phyloP scores from a whole-genome alignment of 2,888 invertebrate genomes.

The Agrochola lychnidis region DNA sequence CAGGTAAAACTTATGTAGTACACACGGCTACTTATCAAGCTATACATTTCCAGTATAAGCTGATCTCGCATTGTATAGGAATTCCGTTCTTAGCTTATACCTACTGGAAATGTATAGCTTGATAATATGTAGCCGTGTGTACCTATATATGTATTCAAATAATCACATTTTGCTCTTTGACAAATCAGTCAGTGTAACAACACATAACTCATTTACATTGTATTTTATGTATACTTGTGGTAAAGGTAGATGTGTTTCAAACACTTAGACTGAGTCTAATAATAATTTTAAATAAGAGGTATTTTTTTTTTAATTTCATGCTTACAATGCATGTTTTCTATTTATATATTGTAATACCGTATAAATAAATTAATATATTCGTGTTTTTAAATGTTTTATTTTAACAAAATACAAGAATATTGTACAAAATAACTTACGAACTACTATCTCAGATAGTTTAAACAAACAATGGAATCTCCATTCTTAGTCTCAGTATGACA shows the following conservation, averaged over 20 bases:
- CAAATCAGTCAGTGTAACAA: slow-evolving; percentile 29
- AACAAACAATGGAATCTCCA: slow-evolving; percentile 49
- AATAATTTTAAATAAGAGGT: slow-evolving; percentile 21
- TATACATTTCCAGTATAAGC: too few relatives aligned
- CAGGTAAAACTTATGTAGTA: not conserved
- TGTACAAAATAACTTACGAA: slow-evolving; percentile 74
- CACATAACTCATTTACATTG: slow-evolving; percentile 1
- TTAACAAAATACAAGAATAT: slow-evolving; percentile 74
- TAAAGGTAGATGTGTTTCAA: slow-evolving; percentile 42
- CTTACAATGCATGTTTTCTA: slow-evolving; percentile 15
- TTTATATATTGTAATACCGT: slow-evolving; percentile 21
- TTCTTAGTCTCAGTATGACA: slow-evolving; percentile 48
- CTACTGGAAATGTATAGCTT: too few relatives aligned
- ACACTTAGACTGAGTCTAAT: slow-evolving; percentile 55
- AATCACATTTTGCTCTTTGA: slow-evolving; percentile 4
- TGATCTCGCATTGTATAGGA: too few relatives aligned
- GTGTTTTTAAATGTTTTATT: slow-evolving; percentile 64
- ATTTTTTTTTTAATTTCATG: slow-evolving; percentile 34
- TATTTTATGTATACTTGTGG: slow-evolving; percentile 51
- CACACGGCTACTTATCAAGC: too few relatives aligned
- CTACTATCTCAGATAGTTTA: slow-evolving; percentile 76
- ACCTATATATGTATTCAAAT: not conserved
- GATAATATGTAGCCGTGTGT: too few relatives aligned
- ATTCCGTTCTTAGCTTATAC: too few relatives aligned
- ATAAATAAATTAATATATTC: slow-evolving; percentile 65